Percentiles rank a stretch among this genome's conserved stretches.
These are phyloP conservation scores for Trididemnum clinides DNA, from an alignment of 23 tunicate species.

Conservation along the genomic window DNA sequence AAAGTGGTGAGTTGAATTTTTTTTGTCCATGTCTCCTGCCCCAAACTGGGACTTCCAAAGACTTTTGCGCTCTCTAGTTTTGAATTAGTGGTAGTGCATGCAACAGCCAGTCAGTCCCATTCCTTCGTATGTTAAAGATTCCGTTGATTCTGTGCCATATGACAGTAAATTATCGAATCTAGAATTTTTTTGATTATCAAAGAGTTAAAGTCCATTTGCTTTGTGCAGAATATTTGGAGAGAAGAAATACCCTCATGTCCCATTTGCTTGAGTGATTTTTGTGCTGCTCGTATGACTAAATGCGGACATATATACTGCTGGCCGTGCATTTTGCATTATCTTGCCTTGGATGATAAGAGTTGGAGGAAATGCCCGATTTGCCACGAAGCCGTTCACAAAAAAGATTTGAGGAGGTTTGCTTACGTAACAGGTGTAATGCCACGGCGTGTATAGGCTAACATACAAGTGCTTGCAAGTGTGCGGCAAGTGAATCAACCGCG, in stretches of 20 bases:
- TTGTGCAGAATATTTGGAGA: slow-evolving; percentile 58
- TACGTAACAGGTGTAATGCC: background rate
- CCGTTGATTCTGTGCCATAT: too few relatives aligned
- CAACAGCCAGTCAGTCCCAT: too few relatives aligned
- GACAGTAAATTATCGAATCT: too few relatives aligned
- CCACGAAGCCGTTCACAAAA: slow-evolving; percentile 54
- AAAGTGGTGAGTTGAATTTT: slow-evolving; percentile 77
- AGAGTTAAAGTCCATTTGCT: too few relatives aligned
- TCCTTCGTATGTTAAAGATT: too few relatives aligned
- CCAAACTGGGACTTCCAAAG: too few relatives aligned
- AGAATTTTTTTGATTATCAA: too few relatives aligned
- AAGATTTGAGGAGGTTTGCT: slow-evolving; percentile 72
- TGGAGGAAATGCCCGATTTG: slow-evolving; percentile 84
- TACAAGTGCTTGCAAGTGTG: too few relatives aligned
- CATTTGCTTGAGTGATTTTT: slow-evolving; percentile 68
- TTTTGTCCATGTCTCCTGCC: too few relatives aligned
- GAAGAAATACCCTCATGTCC: slow-evolving; percentile 68
- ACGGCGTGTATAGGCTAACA: background rate
- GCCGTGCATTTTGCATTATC: slow-evolving; percentile 87
- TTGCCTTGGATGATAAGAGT: slow-evolving; percentile 61
- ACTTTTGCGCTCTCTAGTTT: too few relatives aligned
- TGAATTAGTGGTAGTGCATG: too few relatives aligned
- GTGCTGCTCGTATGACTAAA: slow-evolving; percentile 64
- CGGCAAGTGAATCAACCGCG: too few relatives aligned
- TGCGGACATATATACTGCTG: slow-evolving; percentile 94